These are phyloP conservation scores for Scaptomyza montana DNA, from an alignment of 1,140 invertebrate species.

Conservation along the genomic window DNA sequence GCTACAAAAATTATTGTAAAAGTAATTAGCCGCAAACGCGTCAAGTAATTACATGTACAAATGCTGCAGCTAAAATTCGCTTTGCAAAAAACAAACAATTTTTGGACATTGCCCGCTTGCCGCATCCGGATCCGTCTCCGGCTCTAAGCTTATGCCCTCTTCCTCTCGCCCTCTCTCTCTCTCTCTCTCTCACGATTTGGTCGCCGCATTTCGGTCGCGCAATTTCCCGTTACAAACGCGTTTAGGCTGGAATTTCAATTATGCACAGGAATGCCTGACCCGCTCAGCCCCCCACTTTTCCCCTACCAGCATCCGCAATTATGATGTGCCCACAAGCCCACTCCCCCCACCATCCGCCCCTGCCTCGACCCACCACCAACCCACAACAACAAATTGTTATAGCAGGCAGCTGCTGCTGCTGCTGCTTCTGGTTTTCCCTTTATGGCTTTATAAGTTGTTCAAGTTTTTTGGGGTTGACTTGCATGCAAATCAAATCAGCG, in stretches of 20 bases:
- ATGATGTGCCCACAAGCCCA: conserved; percentile 53
- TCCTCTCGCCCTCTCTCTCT: conserved; percentile 47
- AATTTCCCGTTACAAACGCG: conserved; percentile 80
- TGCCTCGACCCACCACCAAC: no score
- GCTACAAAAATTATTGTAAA: conserved; percentile 21
- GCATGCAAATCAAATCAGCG: conserved; percentile 48
- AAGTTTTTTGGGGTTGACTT: conserved; percentile 23
- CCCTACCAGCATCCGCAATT: conserved; percentile 52
- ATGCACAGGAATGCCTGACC: conserved; percentile 69
- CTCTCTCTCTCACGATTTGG: conserved; percentile 8
- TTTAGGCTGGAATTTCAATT: conserved; percentile 81
- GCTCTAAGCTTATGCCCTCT: conserved; percentile 18
- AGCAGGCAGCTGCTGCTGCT: conserved; percentile 15
- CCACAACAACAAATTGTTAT: conserved; percentile 56
- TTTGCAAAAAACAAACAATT: conserved; percentile 22
- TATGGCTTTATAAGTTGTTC: conserved; percentile 40
- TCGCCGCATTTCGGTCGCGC: conserved; percentile 62
- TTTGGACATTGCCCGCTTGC: conserved; percentile 30
- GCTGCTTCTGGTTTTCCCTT: conserved; percentile 10
- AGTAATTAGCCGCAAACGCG: conserved; percentile 37
- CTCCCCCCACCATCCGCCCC: no score
- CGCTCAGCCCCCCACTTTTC: neutral
- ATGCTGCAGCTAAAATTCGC: conserved; percentile 1
- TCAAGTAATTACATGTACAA: conserved; percentile 32
- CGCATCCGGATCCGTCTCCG: conserved; percentile 60